A percentile compares a stretch with the other conserved stretches of the same genome.
These are phyloP conservation scores for Harpalus rubripes DNA, from an alignment of 2,888 invertebrate species.

Conservation along the genomic window DNA sequence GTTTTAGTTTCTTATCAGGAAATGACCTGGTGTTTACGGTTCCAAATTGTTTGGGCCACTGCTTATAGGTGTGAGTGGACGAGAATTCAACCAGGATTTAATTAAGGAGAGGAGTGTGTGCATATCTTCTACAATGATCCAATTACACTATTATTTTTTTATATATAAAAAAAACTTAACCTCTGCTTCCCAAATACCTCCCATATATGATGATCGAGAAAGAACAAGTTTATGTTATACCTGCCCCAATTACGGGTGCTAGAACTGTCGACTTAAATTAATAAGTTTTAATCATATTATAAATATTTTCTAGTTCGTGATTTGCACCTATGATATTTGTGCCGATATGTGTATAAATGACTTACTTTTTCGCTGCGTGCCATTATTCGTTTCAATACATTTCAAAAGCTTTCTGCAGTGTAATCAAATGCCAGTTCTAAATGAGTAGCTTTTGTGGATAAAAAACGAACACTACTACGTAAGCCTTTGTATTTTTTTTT, in stretches of 20 bases:
- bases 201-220: constrained; percentile 70
- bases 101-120: no score
- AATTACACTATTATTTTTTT: constrained; percentile 69
- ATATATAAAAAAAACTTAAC: constrained; percentile 69
- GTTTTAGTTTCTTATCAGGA: no score
- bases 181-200: constrained; percentile 71
- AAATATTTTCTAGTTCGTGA: constrained; percentile 55
- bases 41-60: no score
- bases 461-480: constrained; percentile 69
- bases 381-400: constrained; percentile 68
- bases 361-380: constrained; percentile 68
- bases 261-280: no score
- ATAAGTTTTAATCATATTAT: background rate
- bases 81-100: no score
- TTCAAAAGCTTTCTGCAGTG: constrained; percentile 68
- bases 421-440: constrained; percentile 68
- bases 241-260: constrained; percentile 35
- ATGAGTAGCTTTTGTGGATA: constrained; percentile 69
- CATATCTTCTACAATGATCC: constrained; percentile 51
- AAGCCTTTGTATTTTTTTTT: constrained; percentile 63
- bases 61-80: no score
- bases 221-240: constrained; percentile 71
- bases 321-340: constrained; percentile 70
- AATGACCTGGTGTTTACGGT: no score
- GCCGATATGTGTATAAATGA: constrained; percentile 68